Evolutionary conservation across 2,113 vertebrate genomes (phyloP).

Genomic region (cattle (Bos taurus)): DNA sequence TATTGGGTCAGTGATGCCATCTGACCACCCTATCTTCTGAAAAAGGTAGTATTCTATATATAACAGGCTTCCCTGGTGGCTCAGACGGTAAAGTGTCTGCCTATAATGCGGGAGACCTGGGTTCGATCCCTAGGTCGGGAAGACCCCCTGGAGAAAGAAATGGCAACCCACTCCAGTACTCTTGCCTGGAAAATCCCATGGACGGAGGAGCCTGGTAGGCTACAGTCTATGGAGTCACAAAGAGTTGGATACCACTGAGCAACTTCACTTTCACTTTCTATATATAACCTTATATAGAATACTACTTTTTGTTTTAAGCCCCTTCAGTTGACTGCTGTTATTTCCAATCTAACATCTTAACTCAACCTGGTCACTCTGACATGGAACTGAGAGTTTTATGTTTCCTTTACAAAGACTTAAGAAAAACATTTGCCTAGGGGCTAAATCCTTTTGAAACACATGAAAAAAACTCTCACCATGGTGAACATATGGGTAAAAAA

Average conservation of each 20-base stretch:
- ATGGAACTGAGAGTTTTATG: not conserved
- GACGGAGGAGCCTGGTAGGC: too few relatives aligned
- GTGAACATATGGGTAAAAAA: not conserved
- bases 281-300: not conserved
- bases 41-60: not conserved
- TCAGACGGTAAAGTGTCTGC: too few relatives aligned
- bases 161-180: too few relatives aligned
- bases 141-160: too few relatives aligned
- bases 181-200: too few relatives aligned
- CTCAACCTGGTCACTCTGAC: not conserved
- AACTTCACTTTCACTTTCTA: not conserved
- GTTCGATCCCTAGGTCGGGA: too few relatives aligned
- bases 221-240: too few relatives aligned
- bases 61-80: not conserved
- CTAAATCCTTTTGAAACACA: not conserved
- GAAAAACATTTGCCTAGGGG: not conserved
- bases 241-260: too few relatives aligned
- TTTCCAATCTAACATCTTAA: not conserved
- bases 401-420: not conserved
- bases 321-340: not conserved
- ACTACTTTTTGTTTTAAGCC: not conserved
- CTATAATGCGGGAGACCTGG: too few relatives aligned
- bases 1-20: not conserved
- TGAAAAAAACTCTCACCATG: not conserved
- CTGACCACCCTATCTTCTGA: not conserved